Evolutionary conservation across 2,797 vertebrate species (phyloP).

Genomic region (Leuciscus waleckii): DNA sequence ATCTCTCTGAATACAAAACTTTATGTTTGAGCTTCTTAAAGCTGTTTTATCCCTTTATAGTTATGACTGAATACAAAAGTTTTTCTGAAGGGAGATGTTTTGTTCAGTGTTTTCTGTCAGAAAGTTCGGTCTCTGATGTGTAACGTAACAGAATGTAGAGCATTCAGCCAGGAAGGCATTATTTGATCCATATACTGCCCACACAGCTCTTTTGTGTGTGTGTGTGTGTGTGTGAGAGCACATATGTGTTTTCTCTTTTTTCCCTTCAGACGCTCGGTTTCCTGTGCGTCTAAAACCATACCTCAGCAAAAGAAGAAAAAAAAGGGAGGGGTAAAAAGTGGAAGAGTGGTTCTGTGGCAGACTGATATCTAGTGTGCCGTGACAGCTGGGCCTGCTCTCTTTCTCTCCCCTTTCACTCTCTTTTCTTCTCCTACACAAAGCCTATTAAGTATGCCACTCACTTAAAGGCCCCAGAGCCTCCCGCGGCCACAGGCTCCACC

Average conservation of each 20-base stretch:
- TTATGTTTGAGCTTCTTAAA: background rate
- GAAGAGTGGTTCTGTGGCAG: slow-evolving; percentile 76
- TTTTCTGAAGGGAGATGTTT: slow-evolving; percentile 5
- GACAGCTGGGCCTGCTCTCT: slow-evolving; percentile 92
- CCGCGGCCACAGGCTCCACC: slow-evolving; percentile 88
- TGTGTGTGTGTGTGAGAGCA: background rate
- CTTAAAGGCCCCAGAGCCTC: slow-evolving; percentile 86
- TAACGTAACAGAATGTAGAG: slow-evolving; percentile 61
- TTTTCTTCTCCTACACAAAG: slow-evolving; percentile 86
- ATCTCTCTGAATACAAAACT: background rate
- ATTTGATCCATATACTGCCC: slow-evolving; percentile 75
- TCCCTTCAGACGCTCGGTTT: slow-evolving; percentile 50
- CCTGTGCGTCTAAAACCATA: slow-evolving; percentile 57
- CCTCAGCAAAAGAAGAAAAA: slow-evolving; percentile 56
- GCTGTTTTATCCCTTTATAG: background rate
- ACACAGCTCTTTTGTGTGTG: slow-evolving; percentile 71
- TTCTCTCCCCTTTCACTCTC: slow-evolving; percentile 62
- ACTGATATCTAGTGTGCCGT: slow-evolving; percentile 83
- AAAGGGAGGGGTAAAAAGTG: slow-evolving; percentile 47
- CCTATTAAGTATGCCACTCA: slow-evolving; percentile 91
- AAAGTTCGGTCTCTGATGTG: slow-evolving; percentile 31
- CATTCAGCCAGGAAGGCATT: slow-evolving; percentile 72
- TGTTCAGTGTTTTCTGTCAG: slow-evolving; percentile 28
- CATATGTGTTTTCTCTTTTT: slow-evolving; percentile 59
- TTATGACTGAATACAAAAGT: slow-evolving; percentile 16